Base-by-base conservation (phyloP, 2,888 invertebrate genomes). In the Glyphotaelius pellucidus region DNA sequence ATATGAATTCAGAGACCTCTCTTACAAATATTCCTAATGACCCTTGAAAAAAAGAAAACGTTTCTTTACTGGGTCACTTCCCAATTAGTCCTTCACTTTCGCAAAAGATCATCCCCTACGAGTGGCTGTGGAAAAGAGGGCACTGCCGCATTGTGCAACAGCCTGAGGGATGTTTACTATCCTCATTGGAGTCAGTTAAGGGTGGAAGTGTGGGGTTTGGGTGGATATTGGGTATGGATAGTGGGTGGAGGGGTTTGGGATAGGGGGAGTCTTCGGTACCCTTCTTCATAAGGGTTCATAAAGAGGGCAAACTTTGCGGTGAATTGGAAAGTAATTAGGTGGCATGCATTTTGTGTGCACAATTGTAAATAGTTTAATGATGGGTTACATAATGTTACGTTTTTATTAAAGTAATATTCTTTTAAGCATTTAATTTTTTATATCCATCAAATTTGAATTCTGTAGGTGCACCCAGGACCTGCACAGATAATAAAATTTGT, bases 61-160 rank as follows among this genome's bases (percentile, higher is more conserved):
- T 86, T 86, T 86, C 47, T 42, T 47, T n/a, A 47, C 86, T 86
- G 86, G 86, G 86, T 86, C 86, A 86, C 42, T 86, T 86, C 47
- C 47, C 42, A 86, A 86, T 86, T 86, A 86, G 47, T 14, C 86
- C 19, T 47, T 47, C 83, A 83, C 35, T 86, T 30, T 32, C n/a
- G 47, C 35, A 86, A 86, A 47, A 86, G 86, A 86, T 86, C 86
- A 86, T 86, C 86, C 86, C 86, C 47, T 47, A 25, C n/a, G 38
- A n/a, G 38, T 85, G 83, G 47, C 35, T n/a, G 86, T n/a, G 2
- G 85, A 42, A n/a, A n/a, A n/a, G n/a, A n/a, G 86, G 47, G 47
- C 25, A 9, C 67, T 7, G 14, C 67, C 67, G 86, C 30, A 25
- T 38, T 86, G 32, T 32, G 81, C 81, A 32, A 81, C 31, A 81